These are phyloP conservation scores for Leptoteleia sp. DNA, from an alignment of 1,140 invertebrate genomes.

Conservation along the genomic window DNA sequence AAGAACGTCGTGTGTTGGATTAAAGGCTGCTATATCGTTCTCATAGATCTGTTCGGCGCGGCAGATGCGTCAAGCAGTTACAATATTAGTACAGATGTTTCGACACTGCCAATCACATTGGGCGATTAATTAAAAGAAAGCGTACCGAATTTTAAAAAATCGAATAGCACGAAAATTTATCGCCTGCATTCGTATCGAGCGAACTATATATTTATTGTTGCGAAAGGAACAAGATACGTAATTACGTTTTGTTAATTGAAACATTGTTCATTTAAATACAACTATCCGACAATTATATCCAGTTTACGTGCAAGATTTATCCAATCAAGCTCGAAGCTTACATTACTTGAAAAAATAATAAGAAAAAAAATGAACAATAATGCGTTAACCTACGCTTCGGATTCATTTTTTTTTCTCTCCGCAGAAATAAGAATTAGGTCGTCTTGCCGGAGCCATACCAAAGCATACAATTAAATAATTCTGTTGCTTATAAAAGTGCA, in stretches of 20 bases:
- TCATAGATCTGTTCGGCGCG: slow-evolving; percentile 7
- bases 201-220: too few relatives aligned
- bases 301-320: slow-evolving; percentile 17
- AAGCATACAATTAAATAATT: slow-evolving; percentile 81
- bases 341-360: slow-evolving; percentile 3
- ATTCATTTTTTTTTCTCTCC: slow-evolving; percentile 59
- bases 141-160: slow-evolving; percentile 1
- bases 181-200: neutral
- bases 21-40: slow-evolving; percentile 1
- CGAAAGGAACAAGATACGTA: slow-evolving; percentile 1
- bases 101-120: slow-evolving; percentile 25
- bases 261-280: slow-evolving; percentile 24
- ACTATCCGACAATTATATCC: slow-evolving; percentile 9
- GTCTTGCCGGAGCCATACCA: slow-evolving; percentile 77
- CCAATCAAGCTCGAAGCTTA: slow-evolving; percentile 18
- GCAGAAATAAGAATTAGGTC: slow-evolving; percentile 77
- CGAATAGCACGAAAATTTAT: neutral
- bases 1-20: neutral
- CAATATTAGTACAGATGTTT: slow-evolving; percentile 68
- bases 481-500: slow-evolving; percentile 81
- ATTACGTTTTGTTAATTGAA: slow-evolving; percentile 10
- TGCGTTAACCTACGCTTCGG: slow-evolving; percentile 6
- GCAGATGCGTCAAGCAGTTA: slow-evolving; percentile 30
- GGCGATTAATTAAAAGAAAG: slow-evolving; percentile 12
- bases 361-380: slow-evolving; percentile 7